A percentile compares a stretch with the other conserved stretches of the same genome.
Evolutionary conservation across 2,113 vertebrate species (phyloP).

Genomic region (Amphilophus citrinellus): DNA sequence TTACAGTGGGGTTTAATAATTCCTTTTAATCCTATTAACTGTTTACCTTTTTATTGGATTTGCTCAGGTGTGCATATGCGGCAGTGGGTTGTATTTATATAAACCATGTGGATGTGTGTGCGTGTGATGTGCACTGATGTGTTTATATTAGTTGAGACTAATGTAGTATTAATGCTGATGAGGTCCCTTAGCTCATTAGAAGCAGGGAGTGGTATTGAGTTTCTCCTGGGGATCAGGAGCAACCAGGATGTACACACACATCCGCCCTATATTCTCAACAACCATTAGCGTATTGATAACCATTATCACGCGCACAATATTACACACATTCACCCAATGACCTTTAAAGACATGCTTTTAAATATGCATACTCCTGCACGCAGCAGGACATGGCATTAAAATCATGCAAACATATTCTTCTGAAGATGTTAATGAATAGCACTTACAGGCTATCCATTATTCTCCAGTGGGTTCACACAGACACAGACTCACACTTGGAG

Average conservation of each 20-base stretch:
- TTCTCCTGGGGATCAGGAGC: slow-evolving; percentile 66
- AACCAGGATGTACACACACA: slow-evolving; percentile 29
- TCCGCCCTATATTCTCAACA: slow-evolving; percentile 41
- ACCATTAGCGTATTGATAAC: slow-evolving; percentile 61
- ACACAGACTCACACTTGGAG: not conserved
- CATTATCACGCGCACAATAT: slow-evolving; percentile 39
- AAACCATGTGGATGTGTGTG: slow-evolving; percentile 3
- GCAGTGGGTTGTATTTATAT: slow-evolving; percentile 36
- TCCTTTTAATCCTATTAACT: slow-evolving; percentile 65
- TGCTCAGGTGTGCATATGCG: slow-evolving; percentile 43
- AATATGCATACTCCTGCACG: slow-evolving; percentile 33
- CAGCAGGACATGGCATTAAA: slow-evolving; percentile 14
- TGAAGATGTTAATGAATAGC: slow-evolving; percentile 24
- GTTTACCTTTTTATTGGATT: slow-evolving; percentile 61
- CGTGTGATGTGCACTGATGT: not conserved
- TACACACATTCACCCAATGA: slow-evolving; percentile 39
- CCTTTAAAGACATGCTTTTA: slow-evolving; percentile 56
- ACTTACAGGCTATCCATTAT: slow-evolving; percentile 20
- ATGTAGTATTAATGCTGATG: slow-evolving; percentile 82
- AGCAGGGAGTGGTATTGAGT: slow-evolving; percentile 75
- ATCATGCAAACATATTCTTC: slow-evolving; percentile 40
- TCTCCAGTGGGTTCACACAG: slow-evolving; percentile 1
- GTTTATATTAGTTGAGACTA: slow-evolving; percentile 59
- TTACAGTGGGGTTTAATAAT: slow-evolving; percentile 23
- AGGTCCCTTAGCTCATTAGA: slow-evolving; percentile 80